phyloP scores from a whole-genome alignment of 2,888 invertebrate genomes.

The Rhorus exstirpatorius region DNA sequence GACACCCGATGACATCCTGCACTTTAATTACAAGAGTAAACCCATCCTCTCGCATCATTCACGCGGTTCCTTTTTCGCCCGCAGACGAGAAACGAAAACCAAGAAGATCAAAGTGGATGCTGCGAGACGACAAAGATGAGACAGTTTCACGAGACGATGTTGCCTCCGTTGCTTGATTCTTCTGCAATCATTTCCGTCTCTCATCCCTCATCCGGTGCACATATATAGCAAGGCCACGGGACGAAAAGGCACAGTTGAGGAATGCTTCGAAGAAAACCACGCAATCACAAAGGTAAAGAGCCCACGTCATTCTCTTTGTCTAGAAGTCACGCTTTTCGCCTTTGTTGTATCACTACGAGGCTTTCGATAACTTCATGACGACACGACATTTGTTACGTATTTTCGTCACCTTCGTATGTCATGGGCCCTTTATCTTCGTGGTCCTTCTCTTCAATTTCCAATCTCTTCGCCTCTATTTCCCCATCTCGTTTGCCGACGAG shows the following conservation, averaged over 20 bases:
- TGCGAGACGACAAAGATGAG: slow-evolving; percentile 16
- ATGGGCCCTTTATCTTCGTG: not conserved
- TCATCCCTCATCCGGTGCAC: not conserved
- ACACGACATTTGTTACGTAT: slow-evolving; percentile 1
- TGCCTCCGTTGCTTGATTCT: slow-evolving; percentile 34
- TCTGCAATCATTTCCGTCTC: slow-evolving; percentile 41
- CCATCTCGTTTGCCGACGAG: slow-evolving; percentile 29
- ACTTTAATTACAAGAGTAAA: slow-evolving; percentile 58
- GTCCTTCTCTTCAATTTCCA: slow-evolving; percentile 9
- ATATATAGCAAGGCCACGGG: not conserved
- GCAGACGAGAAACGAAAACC: slow-evolving; percentile 17
- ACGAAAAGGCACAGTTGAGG: not conserved
- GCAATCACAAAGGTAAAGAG: not conserved
- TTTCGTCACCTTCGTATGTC: slow-evolving; percentile 6
- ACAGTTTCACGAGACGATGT: slow-evolving; percentile 22
- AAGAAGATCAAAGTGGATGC: slow-evolving; percentile 56
- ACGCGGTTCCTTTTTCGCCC: slow-evolving; percentile 5
- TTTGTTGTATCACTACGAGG: slow-evolving; percentile 7
- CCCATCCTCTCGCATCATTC: not conserved
- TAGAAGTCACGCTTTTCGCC: slow-evolving; percentile 1
- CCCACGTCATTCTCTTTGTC: slow-evolving; percentile 7
- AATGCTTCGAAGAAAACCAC: not conserved
- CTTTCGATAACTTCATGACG: slow-evolving; percentile 16
- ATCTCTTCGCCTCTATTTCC: slow-evolving; percentile 31
- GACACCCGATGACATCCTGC: slow-evolving; percentile 14